Base-by-base conservation (phyloP, 2,113 vertebrate genomes). In the Zeus faber region DNA sequence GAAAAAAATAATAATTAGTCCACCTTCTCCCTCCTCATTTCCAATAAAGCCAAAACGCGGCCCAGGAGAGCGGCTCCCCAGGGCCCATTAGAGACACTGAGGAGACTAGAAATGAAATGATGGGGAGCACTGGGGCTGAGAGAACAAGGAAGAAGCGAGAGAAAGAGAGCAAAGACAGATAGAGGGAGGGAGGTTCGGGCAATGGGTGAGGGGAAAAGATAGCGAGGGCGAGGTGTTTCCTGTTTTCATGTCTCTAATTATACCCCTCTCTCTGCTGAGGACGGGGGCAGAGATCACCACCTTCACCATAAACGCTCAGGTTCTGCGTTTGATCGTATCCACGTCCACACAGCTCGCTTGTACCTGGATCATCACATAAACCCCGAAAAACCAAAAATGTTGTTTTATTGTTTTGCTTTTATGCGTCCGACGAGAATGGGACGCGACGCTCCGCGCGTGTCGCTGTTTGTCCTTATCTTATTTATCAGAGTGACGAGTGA, bases 201-300 rank as follows among this genome's bases (percentile, higher is more conserved):
- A 39, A 56, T 49, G 64, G 14, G 49, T 59, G 35, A 27, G 40
- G 22, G 23, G 26, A 8, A 54, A 29, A 51, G 81, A 80, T 79
- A 83, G 66, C 50, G 80, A 85, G 85, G 88, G 87, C 62, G 85
- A 86, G 84, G 89, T 80, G 80, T 85, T 89, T 90, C 88, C 88
- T 90, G 88, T 88, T 87, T 91, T 73, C 87, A 85, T 71, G 46
- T 68, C 68, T 79, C 72, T 89, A 89, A 91, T 90, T 90, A 88
- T 81, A 85, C 73, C 58, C 35, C 17, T 77, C 85, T 44, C 20
- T 82, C 82, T 73, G 61, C 44, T 33, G 85, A 81, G 82, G 65
- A 81, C 62, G 49, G 27, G 40, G 54, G 68, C 74, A 76, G 44
- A 79, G 73, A 73, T 26, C 41, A 54, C 20, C 45, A 61, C 26